Base-by-base conservation (phyloP, 37 sponge, comb jelly and placozoan species). In the Aplysina aerophoba region DNA sequence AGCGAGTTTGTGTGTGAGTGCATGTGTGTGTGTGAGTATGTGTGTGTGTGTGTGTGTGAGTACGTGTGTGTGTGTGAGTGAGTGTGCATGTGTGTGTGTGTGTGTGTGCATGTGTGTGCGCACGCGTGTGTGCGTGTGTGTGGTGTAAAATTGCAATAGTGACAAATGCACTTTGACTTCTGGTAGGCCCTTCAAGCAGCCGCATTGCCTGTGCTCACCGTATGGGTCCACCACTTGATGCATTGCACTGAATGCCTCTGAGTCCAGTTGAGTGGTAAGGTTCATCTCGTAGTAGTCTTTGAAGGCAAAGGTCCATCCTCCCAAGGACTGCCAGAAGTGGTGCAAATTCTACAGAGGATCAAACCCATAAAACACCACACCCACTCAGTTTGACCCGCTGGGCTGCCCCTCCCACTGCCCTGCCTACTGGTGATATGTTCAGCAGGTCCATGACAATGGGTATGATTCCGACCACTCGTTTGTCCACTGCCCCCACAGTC, bases 291-390 rank as follows among this genome's bases (percentile, higher is more conserved):
- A 63, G 60, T 97, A 97, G 72, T 97, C 97, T 14, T 92, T 71
- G 40, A 97, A 94, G 19, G 97, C 97, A 90, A 94, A 97, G 1
- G 94, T 94, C 97, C 97, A 97, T 0, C 93, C 93, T 77, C 93
- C 97, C 55, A 82, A 73, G 8, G 94, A 73, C 17, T 91, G 85
- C 59, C 87, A 97, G 38, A 86, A 81, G 62, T 97, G 97, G 72
- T 94, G 97, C 35, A 94, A 39, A 25, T 92, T 92, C 96, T 94
- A 59, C 28, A 57, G 81, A 53, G 59, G 55, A 31, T 33, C 40
- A 44, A 2, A 83, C 17, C 54, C 17, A 55, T 13, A 6, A 55
- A 66, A 41, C 22, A 27, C 39, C 33, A 3, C 22, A 60, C n/a
- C 15, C 36, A 78, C 41, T 22, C 14, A 33, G 15, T 40, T 35